phyloP scores from a whole-genome alignment of 92 coral and sea anemone genomes.

The Metridium senile region DNA sequence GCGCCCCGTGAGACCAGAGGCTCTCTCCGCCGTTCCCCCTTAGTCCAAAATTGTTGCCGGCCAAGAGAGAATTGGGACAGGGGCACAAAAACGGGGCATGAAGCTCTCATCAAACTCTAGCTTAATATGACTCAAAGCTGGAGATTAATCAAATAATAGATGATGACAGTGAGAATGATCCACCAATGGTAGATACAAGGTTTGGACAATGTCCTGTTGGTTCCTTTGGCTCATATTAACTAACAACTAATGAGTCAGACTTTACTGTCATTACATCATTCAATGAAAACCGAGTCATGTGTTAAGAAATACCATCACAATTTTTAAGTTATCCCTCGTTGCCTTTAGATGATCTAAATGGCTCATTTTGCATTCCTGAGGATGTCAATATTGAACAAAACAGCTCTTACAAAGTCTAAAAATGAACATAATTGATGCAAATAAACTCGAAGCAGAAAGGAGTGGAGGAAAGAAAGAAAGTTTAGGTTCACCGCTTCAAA shows the following conservation, averaged over 20 bases:
- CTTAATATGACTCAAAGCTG: slow-evolving; percentile 40
- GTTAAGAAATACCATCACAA: slow-evolving; percentile 20
- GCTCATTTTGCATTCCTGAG: slow-evolving; percentile 38
- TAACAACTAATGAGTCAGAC: slow-evolving; percentile 37
- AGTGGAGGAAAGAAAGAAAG: slow-evolving; percentile 53
- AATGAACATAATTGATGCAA: slow-evolving; percentile 45
- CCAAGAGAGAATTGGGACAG: too few species aligned
- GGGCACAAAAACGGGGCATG: too few species aligned
- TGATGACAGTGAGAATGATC: slow-evolving; percentile 8
- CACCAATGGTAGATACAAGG: slow-evolving; percentile 40
- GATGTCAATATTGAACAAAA: slow-evolving; percentile 29
- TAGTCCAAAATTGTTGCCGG: too few species aligned
- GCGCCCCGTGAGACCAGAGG: too few species aligned
- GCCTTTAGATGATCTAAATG: slow-evolving; percentile 54
- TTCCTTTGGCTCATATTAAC: slow-evolving; percentile 63
- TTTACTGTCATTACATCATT: slow-evolving; percentile 33
- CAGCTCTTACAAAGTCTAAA: slow-evolving; percentile 42
- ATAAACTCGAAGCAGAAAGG: slow-evolving; percentile 43
- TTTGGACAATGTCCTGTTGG: slow-evolving; percentile 64
- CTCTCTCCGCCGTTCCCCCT: too few species aligned
- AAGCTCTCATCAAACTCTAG: slow-evolving; percentile 28
- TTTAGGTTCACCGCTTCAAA: slow-evolving; percentile 53
- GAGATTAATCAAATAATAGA: slow-evolving; percentile 54
- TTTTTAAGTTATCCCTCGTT: slow-evolving; percentile 55
- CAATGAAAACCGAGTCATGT: slow-evolving; percentile 30